These are phyloP conservation scores for Meloidogyne hapla DNA, from an alignment of 1,140 invertebrate genomes.

Conservation along the genomic window DNA sequence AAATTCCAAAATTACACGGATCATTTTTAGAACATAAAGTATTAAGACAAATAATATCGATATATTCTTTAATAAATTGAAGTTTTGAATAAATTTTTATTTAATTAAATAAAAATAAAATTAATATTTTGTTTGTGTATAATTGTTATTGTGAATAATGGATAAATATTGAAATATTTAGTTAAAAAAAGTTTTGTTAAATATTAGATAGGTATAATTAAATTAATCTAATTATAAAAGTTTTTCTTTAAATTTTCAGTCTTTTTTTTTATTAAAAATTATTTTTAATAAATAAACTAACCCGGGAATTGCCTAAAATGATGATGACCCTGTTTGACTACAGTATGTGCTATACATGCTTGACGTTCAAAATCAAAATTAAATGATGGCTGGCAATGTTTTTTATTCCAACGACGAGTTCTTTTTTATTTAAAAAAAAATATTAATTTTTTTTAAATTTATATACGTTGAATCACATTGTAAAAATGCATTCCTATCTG, in stretches of 20 bases:
- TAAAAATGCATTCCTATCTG: constrained; percentile 49
- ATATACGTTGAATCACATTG: constrained; percentile 59
- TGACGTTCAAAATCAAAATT: constrained; percentile 62
- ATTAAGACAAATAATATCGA: background rate
- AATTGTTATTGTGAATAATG: too few species aligned
- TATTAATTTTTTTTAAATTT: constrained; percentile 1
- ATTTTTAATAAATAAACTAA: background rate
- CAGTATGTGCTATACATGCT: constrained; percentile 52
- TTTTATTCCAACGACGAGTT: constrained; percentile 55
- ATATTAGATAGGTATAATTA: too few species aligned
- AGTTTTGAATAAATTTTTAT: constrained; percentile 4
- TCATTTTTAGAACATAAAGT: background rate
- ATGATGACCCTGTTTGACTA: constrained; percentile 21
- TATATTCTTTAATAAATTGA: background rate
- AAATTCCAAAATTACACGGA: constrained; percentile 12
- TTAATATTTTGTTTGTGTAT: too few species aligned
- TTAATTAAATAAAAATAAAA: background rate
- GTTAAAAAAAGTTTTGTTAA: too few species aligned
- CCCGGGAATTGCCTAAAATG: constrained; percentile 33
- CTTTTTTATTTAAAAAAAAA: constrained; percentile 25
- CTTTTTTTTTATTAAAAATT: too few species aligned
- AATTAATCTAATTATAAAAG: too few species aligned
- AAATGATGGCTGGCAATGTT: constrained; percentile 56
- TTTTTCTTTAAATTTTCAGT: too few species aligned
- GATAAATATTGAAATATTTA: too few species aligned